Evolutionary conservation across 37 sponge, comb jelly and placozoan genomes (phyloP).

Genomic region (Petrosia ficiformis): DNA sequence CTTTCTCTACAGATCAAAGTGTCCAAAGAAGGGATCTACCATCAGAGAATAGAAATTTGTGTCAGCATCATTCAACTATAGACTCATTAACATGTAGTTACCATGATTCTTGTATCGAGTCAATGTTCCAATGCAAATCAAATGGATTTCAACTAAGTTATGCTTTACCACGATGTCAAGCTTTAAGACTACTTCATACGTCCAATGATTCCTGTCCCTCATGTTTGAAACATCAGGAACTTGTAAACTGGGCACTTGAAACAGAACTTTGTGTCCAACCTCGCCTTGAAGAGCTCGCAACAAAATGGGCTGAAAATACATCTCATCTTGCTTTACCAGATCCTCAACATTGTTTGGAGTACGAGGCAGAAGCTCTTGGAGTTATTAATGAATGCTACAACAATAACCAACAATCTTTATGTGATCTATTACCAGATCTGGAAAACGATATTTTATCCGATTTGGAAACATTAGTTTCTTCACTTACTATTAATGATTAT

Average conservation of each 20-base stretch:
- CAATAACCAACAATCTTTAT: not conserved
- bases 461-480: not conserved
- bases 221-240: not conserved
- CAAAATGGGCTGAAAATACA: not conserved
- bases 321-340: not conserved
- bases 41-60: too few species aligned
- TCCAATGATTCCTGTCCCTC: not conserved
- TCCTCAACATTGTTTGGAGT: conserved; percentile 32
- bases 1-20: too few species aligned
- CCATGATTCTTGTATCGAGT: conserved; percentile 58
- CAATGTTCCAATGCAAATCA: conserved; percentile 17
- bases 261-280: conserved; percentile 54
- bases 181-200: not conserved
- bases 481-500: conserved; percentile 4
- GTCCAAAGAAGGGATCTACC: too few species aligned
- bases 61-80: too few species aligned
- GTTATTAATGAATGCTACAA: conserved; percentile 45
- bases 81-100: conserved; percentile 37
- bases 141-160: conserved; percentile 46
- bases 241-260: conserved; percentile 14
- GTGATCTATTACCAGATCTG: not conserved
- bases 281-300: conserved; percentile 19
- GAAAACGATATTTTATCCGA: not conserved
- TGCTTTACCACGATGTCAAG: conserved; percentile 37
- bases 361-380: conserved; percentile 42